Evolutionary conservation across 2,797 vertebrate genomes (phyloP).

Genomic region (Cottoperca gobio): DNA sequence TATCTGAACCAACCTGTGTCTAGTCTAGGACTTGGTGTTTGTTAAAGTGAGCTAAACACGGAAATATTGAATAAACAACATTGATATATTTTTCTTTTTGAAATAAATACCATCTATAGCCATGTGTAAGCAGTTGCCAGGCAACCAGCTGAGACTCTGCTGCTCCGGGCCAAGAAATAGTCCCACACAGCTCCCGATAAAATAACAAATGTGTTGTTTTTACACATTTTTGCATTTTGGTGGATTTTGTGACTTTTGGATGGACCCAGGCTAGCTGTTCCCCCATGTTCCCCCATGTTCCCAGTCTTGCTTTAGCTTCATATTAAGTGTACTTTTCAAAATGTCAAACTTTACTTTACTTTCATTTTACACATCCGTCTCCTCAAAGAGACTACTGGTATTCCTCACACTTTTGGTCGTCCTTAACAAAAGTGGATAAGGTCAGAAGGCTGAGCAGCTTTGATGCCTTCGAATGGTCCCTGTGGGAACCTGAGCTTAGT

Average conservation of each 20-base stretch:
- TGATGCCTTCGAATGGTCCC: constrained; percentile 2
- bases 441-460: constrained; percentile 3
- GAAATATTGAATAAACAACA: not conserved
- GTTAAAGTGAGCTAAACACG: not conserved
- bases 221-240: not conserved
- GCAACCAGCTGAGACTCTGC: not conserved
- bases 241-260: not conserved
- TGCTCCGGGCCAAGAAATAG: fast-evolving
- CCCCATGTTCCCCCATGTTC: no score
- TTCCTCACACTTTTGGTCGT: not conserved
- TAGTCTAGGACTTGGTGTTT: not conserved
- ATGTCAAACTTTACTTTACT: not conserved
- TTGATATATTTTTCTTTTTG: not conserved
- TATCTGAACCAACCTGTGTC: not conserved
- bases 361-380: not conserved
- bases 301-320: not conserved
- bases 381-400: not conserved
- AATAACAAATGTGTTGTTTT: not conserved
- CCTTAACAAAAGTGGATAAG: not conserved
- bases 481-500: constrained; percentile 17
- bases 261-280: not conserved
- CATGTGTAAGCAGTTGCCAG: constrained; percentile 1
- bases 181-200: not conserved
- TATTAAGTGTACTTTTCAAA: not conserved
- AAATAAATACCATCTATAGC: not conserved